Evolutionary conservation across 2,113 vertebrate genomes (phyloP).

Genomic region (Mellivora capensis): DNA sequence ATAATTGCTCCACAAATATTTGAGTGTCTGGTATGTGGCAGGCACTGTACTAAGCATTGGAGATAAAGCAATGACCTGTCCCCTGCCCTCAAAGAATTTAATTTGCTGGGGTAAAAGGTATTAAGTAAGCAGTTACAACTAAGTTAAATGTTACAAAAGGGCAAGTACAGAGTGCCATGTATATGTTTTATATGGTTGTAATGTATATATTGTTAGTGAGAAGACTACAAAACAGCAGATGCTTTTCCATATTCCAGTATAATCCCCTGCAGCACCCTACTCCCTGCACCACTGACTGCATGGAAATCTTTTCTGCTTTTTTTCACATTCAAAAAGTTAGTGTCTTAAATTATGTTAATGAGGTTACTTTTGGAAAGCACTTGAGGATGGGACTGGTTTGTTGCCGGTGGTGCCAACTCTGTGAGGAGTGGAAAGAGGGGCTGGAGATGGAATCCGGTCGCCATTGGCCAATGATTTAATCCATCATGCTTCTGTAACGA

Average conservation of each 20-base stretch:
- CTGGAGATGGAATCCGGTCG: background rate
- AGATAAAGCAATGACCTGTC: background rate
- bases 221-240: background rate
- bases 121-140: constrained; percentile 5
- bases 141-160: constrained; percentile 13
- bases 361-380: background rate
- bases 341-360: background rate
- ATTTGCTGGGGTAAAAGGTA: background rate
- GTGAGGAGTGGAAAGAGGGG: background rate
- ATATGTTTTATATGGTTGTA: background rate
- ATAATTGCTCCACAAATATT: background rate
- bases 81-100: background rate
- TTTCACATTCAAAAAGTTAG: constrained; percentile 6
- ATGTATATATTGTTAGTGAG: background rate
- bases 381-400: background rate
- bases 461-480: background rate
- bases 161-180: background rate
- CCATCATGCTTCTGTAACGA: background rate
- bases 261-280: background rate
- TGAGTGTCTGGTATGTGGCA: background rate
- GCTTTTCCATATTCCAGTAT: background rate
- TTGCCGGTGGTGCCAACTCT: background rate
- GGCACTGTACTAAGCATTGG: background rate
- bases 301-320: background rate
- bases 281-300: background rate